Conservation (phyloP, 2,797 vertebrate species). For the Alauda arvensis region DNA sequence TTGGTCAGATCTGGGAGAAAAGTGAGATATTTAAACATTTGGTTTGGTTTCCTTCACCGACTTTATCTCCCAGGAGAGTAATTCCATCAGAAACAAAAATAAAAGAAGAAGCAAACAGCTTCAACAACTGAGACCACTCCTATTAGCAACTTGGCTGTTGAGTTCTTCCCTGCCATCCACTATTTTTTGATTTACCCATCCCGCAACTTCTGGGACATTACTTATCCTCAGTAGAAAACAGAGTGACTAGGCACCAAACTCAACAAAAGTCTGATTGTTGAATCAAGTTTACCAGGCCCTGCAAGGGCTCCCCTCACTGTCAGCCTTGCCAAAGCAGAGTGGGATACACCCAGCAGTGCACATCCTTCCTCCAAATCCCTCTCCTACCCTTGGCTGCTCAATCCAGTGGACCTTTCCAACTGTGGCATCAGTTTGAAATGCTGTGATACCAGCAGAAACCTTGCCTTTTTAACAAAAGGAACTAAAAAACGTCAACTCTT, state of each 20-base stretch:
- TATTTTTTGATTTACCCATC: neutral
- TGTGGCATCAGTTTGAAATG: neutral
- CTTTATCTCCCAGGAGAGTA: neutral
- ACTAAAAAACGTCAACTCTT: neutral
- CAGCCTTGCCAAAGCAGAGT: neutral
- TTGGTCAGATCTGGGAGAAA: neutral
- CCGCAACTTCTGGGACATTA: neutral
- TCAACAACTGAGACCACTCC: neutral
- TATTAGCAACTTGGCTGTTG: neutral
- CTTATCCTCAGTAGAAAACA: neutral
- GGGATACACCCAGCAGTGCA: neutral
- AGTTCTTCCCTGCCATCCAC: neutral
- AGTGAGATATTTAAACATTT: neutral
- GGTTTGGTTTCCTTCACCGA: neutral
- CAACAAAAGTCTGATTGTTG: neutral
- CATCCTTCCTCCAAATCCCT: neutral
- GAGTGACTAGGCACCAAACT: neutral
- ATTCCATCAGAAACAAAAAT: neutral
- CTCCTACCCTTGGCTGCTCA: neutral
- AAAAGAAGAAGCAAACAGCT: neutral
- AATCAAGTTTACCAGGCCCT: neutral
- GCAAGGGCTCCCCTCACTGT: neutral
- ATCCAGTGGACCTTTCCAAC: neutral
- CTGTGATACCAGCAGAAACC: neutral
- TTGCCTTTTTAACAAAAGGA: neutral